Percentiles rank a stretch among this genome's conserved stretches.
These are phyloP conservation scores for Drosophila neonasuta DNA, from an alignment of 2,888 invertebrate genomes.

Conservation along the genomic window DNA sequence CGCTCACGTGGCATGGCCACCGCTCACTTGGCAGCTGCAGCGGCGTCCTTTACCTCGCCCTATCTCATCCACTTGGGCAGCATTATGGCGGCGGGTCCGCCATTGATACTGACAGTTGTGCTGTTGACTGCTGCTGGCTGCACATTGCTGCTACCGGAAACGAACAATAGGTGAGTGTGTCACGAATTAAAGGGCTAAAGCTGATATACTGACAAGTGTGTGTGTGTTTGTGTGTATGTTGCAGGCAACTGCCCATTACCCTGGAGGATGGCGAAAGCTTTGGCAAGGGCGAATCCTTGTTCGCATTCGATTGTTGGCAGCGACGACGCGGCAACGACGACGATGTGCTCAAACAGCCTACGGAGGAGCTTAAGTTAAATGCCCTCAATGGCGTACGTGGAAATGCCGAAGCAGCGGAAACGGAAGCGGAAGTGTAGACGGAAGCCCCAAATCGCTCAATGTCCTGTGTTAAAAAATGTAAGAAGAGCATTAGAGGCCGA, in stretches of 20 bases:
- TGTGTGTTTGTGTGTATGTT: neutral
- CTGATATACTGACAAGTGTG: no score
- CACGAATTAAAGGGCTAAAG: neutral
- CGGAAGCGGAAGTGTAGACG: constrained; percentile 31
- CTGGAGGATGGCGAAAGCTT: constrained; percentile 84
- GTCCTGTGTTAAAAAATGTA: constrained; percentile 15
- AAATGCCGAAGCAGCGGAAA: constrained; percentile 34
- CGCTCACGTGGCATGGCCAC: constrained; percentile 85
- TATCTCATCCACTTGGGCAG: constrained; percentile 66
- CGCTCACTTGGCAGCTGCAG: constrained; percentile 84
- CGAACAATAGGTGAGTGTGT: constrained; percentile 80
- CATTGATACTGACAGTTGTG: constrained; percentile 83
- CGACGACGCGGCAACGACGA: constrained; percentile 38
- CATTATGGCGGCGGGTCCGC: constrained; percentile 73
- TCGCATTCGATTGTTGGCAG: constrained; percentile 81
- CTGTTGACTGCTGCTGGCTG: constrained; percentile 83
- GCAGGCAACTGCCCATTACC: constrained; percentile 83
- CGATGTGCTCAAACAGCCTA: constrained; percentile 47
- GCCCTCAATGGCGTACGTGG: constrained; percentile 35
- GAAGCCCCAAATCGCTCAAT: constrained; percentile 4
- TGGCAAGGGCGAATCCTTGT: constrained; percentile 83
- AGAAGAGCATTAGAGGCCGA: constrained; percentile 19
- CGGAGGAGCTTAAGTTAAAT: constrained; percentile 53
- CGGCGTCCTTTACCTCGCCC: constrained; percentile 84
- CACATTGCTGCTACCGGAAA: constrained; percentile 85